Evolutionary conservation across 2,888 invertebrate species (phyloP), one percentile per base, ranked within the genome.

Genomic region (Latrodectus elegans): DNA sequence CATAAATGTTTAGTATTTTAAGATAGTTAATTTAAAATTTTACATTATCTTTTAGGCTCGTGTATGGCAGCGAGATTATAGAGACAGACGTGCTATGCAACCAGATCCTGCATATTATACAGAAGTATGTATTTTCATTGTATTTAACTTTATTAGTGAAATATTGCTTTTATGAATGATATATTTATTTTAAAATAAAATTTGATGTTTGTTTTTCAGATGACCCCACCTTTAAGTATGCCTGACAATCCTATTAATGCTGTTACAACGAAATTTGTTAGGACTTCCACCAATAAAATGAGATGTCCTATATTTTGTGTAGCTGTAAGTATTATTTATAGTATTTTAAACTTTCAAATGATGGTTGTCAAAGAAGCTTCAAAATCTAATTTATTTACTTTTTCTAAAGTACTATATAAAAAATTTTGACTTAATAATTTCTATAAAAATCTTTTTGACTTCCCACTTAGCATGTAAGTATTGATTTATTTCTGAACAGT

Each of bases 221-320:
- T 99, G 91, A 94, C 97, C 92, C 99, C 99, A 67, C 99, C 99
- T 4, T 95, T 96, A n/a, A 96, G 96, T 91, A 96, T 97, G 92
- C 94, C 96, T 76, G 97, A 99, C 92, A 97, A 97, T 93, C 97
- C 99, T 6, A 97, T 97, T 90, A 99, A 99, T 93, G 97, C 98
- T 90, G 97, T 97, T 15, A 97, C 97, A 8, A 93, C 94, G 12
- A 94, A 98, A 91, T 99, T 99, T 93, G 99, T 99, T 10, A 96
- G 99, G 93, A 98, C 99, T n/a, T 99, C 99, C 11, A 99, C 99
- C 82, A 99, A 99, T 93, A 99, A 99, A 94, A 98, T 99, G 96
- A 95, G 99, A 90, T 99, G 99, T 93, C 99, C 99, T 0, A 98
- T 99, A 91, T 99, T 99, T 92, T 97, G 98, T 91, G 95, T 99